phyloP scores from a whole-genome alignment of 2,113 vertebrate genomes.

The Eidolon helvum region DNA sequence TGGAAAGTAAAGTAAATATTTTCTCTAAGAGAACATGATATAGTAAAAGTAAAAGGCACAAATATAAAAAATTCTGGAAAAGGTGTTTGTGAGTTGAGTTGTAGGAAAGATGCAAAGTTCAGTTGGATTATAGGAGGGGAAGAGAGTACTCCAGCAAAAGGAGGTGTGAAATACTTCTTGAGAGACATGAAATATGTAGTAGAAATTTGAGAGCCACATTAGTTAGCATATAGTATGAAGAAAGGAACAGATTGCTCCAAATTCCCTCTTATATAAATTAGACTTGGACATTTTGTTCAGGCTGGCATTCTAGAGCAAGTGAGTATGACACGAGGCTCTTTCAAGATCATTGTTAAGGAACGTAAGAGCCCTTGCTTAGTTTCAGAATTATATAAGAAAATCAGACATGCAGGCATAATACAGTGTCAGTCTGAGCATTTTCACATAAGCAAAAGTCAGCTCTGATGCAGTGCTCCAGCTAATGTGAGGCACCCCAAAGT shows the following conservation, averaged over 20 bases:
- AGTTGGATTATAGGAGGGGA: neutral
- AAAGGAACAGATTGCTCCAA: neutral
- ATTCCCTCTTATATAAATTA: neutral
- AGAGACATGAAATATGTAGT: neutral
- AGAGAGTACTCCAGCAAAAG: neutral
- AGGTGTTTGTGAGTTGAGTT: neutral
- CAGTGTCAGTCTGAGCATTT: neutral
- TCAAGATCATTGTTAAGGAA: neutral
- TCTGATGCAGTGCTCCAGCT: neutral
- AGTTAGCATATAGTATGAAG: neutral
- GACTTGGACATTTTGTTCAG: neutral
- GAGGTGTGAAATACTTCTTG: neutral
- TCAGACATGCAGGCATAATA: neutral
- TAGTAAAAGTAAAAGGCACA: neutral
- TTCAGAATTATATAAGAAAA: neutral
- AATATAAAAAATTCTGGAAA: neutral
- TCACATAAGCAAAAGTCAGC: neutral
- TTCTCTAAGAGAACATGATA: neutral
- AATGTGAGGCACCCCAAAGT: neutral
- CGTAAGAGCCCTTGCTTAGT: neutral
- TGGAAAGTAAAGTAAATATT: neutral
- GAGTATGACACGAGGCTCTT: neutral
- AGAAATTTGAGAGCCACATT: neutral
- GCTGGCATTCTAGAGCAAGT: neutral
- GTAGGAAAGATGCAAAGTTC: neutral